phyloP scores from a whole-genome alignment of 2,113 vertebrate genomes.

The Microcebus lehilahytsara region DNA sequence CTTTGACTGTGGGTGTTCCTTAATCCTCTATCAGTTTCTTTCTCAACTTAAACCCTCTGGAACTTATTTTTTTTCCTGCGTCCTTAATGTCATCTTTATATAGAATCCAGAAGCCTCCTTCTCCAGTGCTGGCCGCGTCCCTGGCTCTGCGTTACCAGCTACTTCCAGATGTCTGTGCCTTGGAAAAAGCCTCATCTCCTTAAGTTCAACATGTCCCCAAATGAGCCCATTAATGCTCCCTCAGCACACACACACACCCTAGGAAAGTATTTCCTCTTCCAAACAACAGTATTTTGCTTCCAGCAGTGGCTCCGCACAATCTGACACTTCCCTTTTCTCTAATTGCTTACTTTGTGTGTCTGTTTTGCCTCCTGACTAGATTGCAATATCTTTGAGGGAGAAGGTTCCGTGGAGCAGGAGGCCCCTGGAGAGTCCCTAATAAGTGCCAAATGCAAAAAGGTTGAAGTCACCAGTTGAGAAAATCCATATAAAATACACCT shows the following conservation, averaged over 20 bases:
- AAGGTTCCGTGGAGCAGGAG: background rate
- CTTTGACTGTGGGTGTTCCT: background rate
- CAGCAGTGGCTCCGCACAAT: background rate
- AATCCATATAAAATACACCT: constrained; percentile 59
- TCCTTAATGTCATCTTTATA: background rate
- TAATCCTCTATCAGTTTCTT: background rate
- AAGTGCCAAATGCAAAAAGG: constrained; percentile 66
- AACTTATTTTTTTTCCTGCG: background rate
- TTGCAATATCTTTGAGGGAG: constrained; percentile 14
- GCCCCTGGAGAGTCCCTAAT: constrained; percentile 60
- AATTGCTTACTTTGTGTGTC: constrained; percentile 70
- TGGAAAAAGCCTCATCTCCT: background rate
- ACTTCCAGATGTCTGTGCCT: background rate
- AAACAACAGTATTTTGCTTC: constrained; percentile 41
- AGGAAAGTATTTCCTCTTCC: constrained; percentile 28
- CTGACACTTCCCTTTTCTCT: constrained; percentile 52
- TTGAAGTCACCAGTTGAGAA: constrained; percentile 67
- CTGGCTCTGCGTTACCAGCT: background rate
- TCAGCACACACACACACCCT: background rate
- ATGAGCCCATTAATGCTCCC: background rate
- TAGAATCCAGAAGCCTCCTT: background rate
- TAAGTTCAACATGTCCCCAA: background rate
- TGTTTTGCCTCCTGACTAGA: constrained; percentile 71
- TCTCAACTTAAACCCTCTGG: constrained; percentile 21
- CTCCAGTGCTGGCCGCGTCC: background rate